Evolutionary conservation across 2,113 vertebrate species (phyloP), one percentile per base, ranked within the genome.

Genomic region (Chauna torquata): DNA sequence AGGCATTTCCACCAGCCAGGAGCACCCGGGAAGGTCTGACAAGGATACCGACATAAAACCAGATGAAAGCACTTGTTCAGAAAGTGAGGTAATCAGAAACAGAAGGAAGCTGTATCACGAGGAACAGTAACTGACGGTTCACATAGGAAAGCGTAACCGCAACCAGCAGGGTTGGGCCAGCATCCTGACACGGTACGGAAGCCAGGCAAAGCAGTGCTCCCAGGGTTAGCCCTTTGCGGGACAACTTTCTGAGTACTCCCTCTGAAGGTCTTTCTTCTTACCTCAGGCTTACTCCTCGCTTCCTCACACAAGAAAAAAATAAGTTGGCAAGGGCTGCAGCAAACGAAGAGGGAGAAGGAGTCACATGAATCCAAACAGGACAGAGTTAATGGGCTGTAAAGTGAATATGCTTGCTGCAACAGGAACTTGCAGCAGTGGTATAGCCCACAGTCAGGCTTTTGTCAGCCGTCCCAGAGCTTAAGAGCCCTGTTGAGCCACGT

Each of bases 281-380:
- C 22, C 61, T 62, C 52, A 64, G 55, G 5, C 8, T 68, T 82
- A 49, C 4, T 49, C 12, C 7, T 23, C 24, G 11, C 66, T 42
- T 27, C 38, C 30, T 70, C 23, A 54, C 9, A 2, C 23, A 18
- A 45, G 25, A 49, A 32, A 45, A 55, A 76, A 80, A 0, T 6
- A 76, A 64, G 15, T 6, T 66, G 44, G 16, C 3, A 24, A 50
- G 54, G 16, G 57, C 76, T 68, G 30, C 8, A 61, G 20, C 5
- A 47, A 72, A 58, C 18, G 5, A 24, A 57, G 57, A 20, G 15
- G 28, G 36, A 58, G 15, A 40, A 36, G 45, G 28, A 28, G 36
- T n/a, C 1, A 0, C 0, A 0, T 66, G 32, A 52, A 23, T 23
- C 62, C 45, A 40, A 0, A 4, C 1, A 20, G 65, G 74, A 38